Evolutionary conservation across 2,113 vertebrate species (phyloP).

Genomic region (Conger conger): DNA sequence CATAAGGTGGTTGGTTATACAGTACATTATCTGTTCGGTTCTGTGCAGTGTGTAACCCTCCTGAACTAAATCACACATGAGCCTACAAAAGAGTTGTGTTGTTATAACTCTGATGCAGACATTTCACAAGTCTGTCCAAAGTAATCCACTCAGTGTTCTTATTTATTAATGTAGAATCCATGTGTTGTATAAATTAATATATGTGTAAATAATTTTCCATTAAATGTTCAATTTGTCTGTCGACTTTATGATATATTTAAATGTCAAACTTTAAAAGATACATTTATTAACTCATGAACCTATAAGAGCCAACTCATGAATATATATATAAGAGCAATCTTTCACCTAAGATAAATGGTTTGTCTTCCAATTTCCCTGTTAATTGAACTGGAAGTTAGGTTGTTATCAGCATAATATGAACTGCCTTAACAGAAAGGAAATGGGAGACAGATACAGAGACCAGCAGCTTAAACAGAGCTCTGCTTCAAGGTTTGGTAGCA

Average conservation of each 20-base stretch:
- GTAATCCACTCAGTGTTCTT: neutral
- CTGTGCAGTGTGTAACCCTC: slow-evolving; percentile 15
- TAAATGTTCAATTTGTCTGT: neutral
- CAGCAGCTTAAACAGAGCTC: neutral
- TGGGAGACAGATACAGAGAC: neutral
- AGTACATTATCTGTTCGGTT: slow-evolving; percentile 3
- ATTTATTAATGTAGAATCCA: slow-evolving; percentile 27
- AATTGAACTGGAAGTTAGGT: slow-evolving; percentile 31
- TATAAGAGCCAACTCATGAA: slow-evolving; percentile 46
- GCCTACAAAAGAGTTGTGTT: slow-evolving; percentile 35
- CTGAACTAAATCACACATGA: slow-evolving; percentile 32
- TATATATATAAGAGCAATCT: slow-evolving; percentile 45
- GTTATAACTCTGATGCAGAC: neutral
- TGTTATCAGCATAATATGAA: slow-evolving; percentile 10
- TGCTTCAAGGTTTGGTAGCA: slow-evolving; percentile 13
- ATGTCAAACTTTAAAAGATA: slow-evolving; percentile 47
- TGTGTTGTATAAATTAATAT: neutral
- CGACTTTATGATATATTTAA: neutral
- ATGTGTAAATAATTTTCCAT: neutral
- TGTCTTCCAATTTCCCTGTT: slow-evolving; percentile 37
- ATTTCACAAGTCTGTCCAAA: no score
- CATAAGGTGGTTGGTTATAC: neutral
- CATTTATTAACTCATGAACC: slow-evolving; percentile 57
- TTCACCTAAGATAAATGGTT: slow-evolving; percentile 40
- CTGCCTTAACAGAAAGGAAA: slow-evolving; percentile 3